Conservation (phyloP, 1,140 invertebrate genomes). For the Drosophila paulistorum region DNA sequence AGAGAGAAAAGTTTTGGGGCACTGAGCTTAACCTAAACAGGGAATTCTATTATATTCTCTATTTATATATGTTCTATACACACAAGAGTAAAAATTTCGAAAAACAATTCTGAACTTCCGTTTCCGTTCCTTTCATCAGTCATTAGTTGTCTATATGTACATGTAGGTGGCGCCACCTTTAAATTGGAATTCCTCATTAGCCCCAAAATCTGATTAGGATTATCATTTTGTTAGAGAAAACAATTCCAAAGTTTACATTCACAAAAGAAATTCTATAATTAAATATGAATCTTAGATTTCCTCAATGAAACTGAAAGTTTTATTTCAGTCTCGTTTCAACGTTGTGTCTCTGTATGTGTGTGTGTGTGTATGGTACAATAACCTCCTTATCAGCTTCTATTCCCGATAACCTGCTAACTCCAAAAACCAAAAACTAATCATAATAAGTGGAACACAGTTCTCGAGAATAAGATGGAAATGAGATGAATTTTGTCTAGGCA, state of each 20-base stretch:
- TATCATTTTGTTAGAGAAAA: too few species aligned
- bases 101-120: too few species aligned
- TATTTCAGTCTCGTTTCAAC: background rate
- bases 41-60: too few species aligned
- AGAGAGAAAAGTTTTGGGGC: background rate
- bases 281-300: conserved; percentile 4
- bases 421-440: conserved; percentile 51
- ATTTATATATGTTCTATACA: too few species aligned
- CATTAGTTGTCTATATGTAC: background rate
- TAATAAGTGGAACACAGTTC: conserved; percentile 54
- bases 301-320: conserved; percentile 67
- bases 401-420: conserved; percentile 67
- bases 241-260: too few species aligned
- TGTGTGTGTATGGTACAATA: conserved; percentile 52
- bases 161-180: background rate
- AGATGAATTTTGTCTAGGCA: background rate
- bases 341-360: background rate
- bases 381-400: conserved; percentile 62
- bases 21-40: background rate
- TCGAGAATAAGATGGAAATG: conserved; percentile 22
- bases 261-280: background rate
- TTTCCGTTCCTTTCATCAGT: background rate
- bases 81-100: too few species aligned
- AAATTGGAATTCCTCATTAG: too few species aligned
- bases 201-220: too few species aligned